Base-by-base conservation (phyloP, 2,888 invertebrate genomes). In the Oligia latruncula region DNA sequence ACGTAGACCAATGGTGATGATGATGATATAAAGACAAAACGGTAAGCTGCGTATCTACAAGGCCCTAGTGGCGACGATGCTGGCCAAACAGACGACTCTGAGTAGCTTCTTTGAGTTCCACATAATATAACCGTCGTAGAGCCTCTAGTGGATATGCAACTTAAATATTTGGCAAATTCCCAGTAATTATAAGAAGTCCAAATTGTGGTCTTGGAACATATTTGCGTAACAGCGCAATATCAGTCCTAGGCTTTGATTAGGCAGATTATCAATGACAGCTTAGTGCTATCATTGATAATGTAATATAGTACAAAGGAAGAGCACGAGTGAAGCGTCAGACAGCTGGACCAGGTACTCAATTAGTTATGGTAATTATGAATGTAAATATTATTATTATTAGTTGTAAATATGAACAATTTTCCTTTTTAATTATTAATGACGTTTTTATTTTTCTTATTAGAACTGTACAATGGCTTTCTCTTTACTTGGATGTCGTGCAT, bases 1-100 rank as follows among this genome's bases (percentile, higher is more conserved):
- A 96, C 94, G 94, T 92, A 64, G 11, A 35, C 29, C 29, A 46
- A 46, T 17, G 2, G 29, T 1, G 11, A 40, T 73, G 2, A 35
- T 67, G 17, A 58, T 29, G 11, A 2, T 11, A 40, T 35, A 15
- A 2, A 55, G 4, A 20, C 23, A 9, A 52, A 6, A 49, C 0
- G 4, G 20, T 67, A 58, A 76, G 62, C 29, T 68, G 46, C 75
- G 1, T 68, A 67, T 81, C 29, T 46, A 55, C 35, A 3, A 49
- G 15, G 5, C 20, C 11, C 15, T 60, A 20, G 35, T 67, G 4
- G n/a, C n/a, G 29, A 35, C 13, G 6, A 60, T 68, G 17, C n/a
- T 62, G 23, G 46, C 23, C 15, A 46, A 68, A 40, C 15, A 23
- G 46, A 64, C 0, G 20, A 35, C 20, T 72, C 23, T 52, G 13